Percentiles rank a stretch among this genome's conserved stretches.
Evolutionary conservation across 2,797 vertebrate genomes (phyloP).

Genomic region (Argentina silus): DNA sequence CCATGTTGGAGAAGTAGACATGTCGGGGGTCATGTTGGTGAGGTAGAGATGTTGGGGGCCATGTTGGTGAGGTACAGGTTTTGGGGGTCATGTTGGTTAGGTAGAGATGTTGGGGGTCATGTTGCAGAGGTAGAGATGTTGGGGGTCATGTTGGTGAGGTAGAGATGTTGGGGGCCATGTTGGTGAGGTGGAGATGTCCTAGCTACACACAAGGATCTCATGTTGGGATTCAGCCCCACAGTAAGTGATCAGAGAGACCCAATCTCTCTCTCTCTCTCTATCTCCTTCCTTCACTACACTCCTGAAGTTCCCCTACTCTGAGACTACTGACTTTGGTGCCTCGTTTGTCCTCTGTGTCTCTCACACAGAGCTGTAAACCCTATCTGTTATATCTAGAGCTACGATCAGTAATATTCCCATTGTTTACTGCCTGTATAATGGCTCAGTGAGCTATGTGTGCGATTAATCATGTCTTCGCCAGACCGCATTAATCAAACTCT

Average conservation of each 20-base stretch:
- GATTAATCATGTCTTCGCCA: constrained; percentile 67
- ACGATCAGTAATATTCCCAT: constrained; percentile 46
- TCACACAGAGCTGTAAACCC: background rate
- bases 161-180: no score
- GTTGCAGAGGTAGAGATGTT: no score
- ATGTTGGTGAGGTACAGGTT: no score
- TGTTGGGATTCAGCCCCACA: background rate
- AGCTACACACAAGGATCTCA: no score
- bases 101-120: background rate
- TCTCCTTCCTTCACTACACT: no score
- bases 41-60: no score
- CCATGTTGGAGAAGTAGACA: no score
- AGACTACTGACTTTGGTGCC: background rate
- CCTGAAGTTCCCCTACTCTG: no score
- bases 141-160: no score
- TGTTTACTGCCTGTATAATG: constrained; percentile 54
- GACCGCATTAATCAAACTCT: constrained; percentile 65
- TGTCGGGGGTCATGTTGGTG: no score
- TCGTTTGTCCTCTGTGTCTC: background rate
- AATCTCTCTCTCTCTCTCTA: constrained; percentile 8
- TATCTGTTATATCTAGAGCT: background rate
- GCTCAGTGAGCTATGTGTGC: constrained; percentile 43
- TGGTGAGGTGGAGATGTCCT: no score
- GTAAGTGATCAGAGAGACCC: background rate
- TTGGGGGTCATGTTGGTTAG: background rate